Conservation (phyloP, 2,888 invertebrate species). For the Latrodectus elegans region DNA sequence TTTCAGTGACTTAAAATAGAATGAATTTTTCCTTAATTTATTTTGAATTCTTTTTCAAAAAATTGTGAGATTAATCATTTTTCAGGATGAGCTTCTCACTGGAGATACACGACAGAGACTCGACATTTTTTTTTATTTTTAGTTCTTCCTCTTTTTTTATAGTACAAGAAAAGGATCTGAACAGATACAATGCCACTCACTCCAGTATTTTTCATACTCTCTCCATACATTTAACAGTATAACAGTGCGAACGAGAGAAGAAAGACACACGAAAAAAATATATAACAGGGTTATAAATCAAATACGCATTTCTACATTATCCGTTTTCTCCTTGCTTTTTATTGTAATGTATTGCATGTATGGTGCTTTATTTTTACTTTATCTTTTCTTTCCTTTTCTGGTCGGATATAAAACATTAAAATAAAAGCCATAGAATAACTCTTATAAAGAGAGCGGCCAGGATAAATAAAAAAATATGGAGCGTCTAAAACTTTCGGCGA, state of each 20-base stretch:
- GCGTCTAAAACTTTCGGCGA: slow-evolving; percentile 58
- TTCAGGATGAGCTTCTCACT: not conserved
- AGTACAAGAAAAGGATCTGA: not conserved
- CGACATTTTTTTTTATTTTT: slow-evolving; percentile 7
- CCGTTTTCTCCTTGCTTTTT: slow-evolving; percentile 31
- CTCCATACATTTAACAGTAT: slow-evolving; percentile 42
- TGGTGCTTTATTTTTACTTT: not conserved
- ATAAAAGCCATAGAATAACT: slow-evolving; percentile 53
- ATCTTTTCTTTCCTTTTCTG: not conserved
- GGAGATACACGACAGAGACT: not conserved
- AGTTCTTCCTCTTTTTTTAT: slow-evolving; percentile 1
- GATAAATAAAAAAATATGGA: slow-evolving; percentile 22
- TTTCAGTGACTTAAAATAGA: not conserved
- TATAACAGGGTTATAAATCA: slow-evolving; percentile 49
- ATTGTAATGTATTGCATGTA: slow-evolving; percentile 41
- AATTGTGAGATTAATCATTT: not conserved
- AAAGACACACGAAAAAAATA: slow-evolving; percentile 16
- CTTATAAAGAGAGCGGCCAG: slow-evolving; percentile 7
- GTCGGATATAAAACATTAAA: slow-evolving; percentile 48
- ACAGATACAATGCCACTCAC: slow-evolving; percentile 38
- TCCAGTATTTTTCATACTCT: slow-evolving; percentile 8
- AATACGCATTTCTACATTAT: slow-evolving; percentile 60
- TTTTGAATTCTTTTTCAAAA: not conserved
- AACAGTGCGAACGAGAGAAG: slow-evolving; percentile 8
- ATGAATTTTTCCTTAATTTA: not conserved